These are phyloP conservation scores for Euwallacea fornicatus DNA, from an alignment of 1,140 invertebrate genomes.

Conservation along the genomic window DNA sequence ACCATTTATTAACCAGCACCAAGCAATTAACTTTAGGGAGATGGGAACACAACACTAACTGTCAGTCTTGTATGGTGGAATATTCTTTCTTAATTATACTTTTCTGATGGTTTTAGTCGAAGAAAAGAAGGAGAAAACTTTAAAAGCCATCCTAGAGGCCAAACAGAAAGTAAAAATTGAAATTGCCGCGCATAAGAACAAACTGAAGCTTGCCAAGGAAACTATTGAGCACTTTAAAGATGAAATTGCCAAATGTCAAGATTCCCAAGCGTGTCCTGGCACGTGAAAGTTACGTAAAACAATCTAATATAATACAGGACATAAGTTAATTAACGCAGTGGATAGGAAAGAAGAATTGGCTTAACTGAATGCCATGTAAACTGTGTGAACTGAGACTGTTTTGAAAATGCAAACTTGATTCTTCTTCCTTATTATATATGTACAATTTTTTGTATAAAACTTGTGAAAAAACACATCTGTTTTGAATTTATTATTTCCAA, in stretches of 20 bases:
- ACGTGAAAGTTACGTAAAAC: background rate
- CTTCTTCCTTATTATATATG: no score
- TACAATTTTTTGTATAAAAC: no score
- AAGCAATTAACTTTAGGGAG: constrained; percentile 72
- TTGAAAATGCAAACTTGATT: no score
- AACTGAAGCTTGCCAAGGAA: constrained; percentile 85
- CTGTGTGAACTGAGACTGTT: no score
- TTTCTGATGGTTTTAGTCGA: constrained; percentile 72
- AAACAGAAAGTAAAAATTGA: constrained; percentile 83
- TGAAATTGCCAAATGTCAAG: constrained; percentile 75
- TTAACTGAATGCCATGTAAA: no score
- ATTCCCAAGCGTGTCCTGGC: constrained; percentile 45
- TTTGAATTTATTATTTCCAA: no score
- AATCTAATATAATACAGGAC: background rate
- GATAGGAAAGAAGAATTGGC: no score
- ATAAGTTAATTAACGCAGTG: no score
- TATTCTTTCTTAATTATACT: background rate
- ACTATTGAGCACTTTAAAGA: constrained; percentile 87
- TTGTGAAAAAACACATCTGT: no score
- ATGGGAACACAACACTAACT: constrained; percentile 89
- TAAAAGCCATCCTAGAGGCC: constrained; percentile 76
- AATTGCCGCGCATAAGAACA: constrained; percentile 85
- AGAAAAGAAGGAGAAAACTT: constrained; percentile 81
- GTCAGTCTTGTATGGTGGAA: constrained; percentile 61
- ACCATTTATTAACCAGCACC: constrained; percentile 78